Conservation (phyloP, 1,140 invertebrate genomes). For the Neodiprion lecontei region DNA sequence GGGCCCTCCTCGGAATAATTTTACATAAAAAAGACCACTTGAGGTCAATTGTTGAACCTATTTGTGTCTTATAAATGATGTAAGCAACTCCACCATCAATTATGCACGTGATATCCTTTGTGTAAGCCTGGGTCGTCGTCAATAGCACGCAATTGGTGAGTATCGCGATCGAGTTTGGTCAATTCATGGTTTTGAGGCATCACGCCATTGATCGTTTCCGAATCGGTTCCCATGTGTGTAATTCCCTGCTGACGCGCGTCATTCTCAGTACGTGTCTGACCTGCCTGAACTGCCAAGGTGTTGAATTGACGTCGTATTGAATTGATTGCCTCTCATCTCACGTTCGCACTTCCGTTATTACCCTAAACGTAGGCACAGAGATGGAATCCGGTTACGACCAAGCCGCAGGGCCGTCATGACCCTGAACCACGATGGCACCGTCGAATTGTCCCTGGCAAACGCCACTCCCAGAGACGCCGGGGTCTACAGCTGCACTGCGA, state of each 20-base stretch:
- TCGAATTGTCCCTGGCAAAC: conserved; percentile 75
- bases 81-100: too few relatives aligned
- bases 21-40: not conserved
- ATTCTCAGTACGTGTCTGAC: too few relatives aligned
- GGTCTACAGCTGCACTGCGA: conserved; percentile 85
- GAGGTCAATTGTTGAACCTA: not conserved
- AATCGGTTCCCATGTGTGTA: too few relatives aligned
- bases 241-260: too few relatives aligned
- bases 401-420: conserved; percentile 78
- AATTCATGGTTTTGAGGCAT: conserved; percentile 1
- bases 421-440: conserved; percentile 78
- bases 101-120: too few relatives aligned
- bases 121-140: too few relatives aligned
- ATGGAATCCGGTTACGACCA: conserved; percentile 75
- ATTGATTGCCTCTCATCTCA: too few relatives aligned
- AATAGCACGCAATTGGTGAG: too few relatives aligned
- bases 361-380: conserved; percentile 65
- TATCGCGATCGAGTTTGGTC: too few relatives aligned
- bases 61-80: not conserved
- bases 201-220: not conserved
- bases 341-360: not conserved
- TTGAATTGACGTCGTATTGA: too few relatives aligned
- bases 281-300: too few relatives aligned
- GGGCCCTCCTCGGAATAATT: conserved; percentile 8
- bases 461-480: conserved; percentile 78